Conservation (phyloP, 2,797 vertebrate species). For the Sarcophilus harrisii region DNA sequence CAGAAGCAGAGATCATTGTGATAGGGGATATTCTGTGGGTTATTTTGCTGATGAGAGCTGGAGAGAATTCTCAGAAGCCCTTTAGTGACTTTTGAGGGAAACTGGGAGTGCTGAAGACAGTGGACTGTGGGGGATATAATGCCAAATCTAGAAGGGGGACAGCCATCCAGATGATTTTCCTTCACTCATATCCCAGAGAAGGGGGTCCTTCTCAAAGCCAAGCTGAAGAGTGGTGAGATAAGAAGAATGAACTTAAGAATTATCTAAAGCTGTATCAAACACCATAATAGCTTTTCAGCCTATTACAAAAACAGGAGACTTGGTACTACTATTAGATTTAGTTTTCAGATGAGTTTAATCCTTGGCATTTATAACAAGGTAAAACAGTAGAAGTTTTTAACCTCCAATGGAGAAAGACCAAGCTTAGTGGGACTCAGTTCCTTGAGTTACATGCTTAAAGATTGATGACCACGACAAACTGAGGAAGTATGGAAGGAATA, state of each 20-base stretch:
- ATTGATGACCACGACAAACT: slow-evolving; percentile 3
- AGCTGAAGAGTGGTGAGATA: background rate
- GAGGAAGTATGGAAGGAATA: background rate
- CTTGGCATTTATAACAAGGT: background rate
- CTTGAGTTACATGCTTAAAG: background rate
- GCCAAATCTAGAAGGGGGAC: background rate
- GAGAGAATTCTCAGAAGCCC: background rate
- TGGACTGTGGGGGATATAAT: background rate
- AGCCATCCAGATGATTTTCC: background rate
- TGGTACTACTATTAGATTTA: background rate
- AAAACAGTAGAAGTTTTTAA: background rate
- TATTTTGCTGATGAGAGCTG: background rate
- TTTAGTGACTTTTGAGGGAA: background rate
- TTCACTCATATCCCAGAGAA: background rate
- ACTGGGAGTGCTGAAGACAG: background rate
- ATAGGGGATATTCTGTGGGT: background rate
- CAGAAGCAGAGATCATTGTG: background rate
- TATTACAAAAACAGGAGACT: background rate
- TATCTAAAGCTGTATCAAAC: background rate
- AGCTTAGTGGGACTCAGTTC: slow-evolving; percentile 18
- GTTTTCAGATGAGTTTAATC: background rate
- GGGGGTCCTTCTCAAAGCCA: background rate
- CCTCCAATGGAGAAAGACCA: background rate
- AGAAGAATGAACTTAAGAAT: background rate
- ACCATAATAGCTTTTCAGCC: slow-evolving; percentile 17